These are phyloP conservation scores for Saxicola maurus DNA, from an alignment of 2,797 vertebrate genomes.

Conservation along the genomic window DNA sequence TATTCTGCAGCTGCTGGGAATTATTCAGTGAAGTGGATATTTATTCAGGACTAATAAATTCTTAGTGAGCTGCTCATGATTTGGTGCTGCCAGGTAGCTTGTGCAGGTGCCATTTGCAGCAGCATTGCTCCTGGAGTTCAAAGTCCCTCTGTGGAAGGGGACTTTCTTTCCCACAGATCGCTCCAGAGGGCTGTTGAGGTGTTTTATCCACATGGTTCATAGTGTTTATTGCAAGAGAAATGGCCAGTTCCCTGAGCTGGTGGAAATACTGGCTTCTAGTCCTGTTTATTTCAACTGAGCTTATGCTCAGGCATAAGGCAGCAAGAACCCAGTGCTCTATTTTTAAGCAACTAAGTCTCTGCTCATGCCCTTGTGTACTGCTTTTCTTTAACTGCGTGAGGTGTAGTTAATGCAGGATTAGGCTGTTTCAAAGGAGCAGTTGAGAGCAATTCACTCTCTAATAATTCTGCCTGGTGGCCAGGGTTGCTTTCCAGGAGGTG, in stretches of 20 bases:
- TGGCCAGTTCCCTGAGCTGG: neutral
- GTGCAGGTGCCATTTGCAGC: rapidly evolving
- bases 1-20: neutral
- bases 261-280: neutral
- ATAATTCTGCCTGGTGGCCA: too few species aligned
- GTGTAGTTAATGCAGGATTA: neutral
- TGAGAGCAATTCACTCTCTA: neutral
- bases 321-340: neutral
- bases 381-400: neutral
- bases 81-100: neutral
- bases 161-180: neutral
- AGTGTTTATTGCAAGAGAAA: neutral
- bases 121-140: neutral
- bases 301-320: neutral
- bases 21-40: neutral
- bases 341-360: neutral
- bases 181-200: neutral
- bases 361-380: rapidly evolving
- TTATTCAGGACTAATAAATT: neutral
- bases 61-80: neutral
- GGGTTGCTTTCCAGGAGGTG: neutral
- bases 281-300: neutral
- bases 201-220: neutral
- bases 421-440: neutral
- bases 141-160: neutral